Evolutionary conservation across 2,113 vertebrate genomes (phyloP), one percentile per base, ranked within the genome.

Genomic region (Eulacestoma nigropectus): DNA sequence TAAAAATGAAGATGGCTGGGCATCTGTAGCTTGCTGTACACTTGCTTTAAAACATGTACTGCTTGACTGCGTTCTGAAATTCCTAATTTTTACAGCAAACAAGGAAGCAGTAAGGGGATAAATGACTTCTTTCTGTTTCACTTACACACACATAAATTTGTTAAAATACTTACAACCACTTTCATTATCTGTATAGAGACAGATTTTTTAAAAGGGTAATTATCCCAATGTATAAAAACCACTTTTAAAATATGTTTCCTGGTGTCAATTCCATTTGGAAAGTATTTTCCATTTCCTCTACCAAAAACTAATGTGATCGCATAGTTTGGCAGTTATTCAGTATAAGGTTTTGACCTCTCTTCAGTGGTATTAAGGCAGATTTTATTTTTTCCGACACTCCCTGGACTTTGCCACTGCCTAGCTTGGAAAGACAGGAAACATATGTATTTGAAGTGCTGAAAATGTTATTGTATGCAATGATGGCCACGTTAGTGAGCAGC

Each of bases 191-290:
- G 26, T 79, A 87, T 49, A 69, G 72, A 86, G 57, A 74, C 6
- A 65, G 46, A 80, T 84, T 95, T 65, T 84, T 95, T 84, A 50
- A 59, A 82, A 60, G 16, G 19, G 25, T 69, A 90, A 89, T 80
- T 90, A 88, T 39, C 52, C 32, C 42, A 39, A 44, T 8, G 5
- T 39, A 89, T 59, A 84, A 94, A 91, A 70, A 92, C 56, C 37
- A 74, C 52, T 94, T 89, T 84, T 0, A 62, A 97, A 94, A 55
- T n/a, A 55, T 32, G 64, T 85, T 97, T 97, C 96, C 95, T 87
- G 93, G 55, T 91, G 50, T 91, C n/a, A 37, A 0, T 73, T 81
- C 63, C 60, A 70, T 46, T n/a, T 75, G 41, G 59, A 69, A 56
- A 57, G 52, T 46, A 63, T 84, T 90, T 95, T 86, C 64, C 85